Base-by-base conservation (phyloP, 2,888 invertebrate genomes). In the Rhingia campestris region DNA sequence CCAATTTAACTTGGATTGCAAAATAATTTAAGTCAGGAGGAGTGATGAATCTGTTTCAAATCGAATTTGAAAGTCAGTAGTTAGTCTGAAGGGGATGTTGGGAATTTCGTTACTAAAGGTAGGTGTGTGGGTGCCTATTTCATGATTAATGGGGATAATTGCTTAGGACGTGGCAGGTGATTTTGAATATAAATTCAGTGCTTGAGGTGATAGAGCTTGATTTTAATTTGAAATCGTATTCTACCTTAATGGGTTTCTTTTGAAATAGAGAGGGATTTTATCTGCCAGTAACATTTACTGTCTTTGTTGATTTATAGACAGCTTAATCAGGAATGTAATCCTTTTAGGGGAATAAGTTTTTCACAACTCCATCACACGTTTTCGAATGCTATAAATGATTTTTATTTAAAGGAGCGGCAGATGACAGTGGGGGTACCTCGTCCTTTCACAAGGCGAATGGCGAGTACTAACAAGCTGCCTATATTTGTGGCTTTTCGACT, bases 31-130 rank as follows among this genome's bases (percentile, higher is more conserved):
- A 61, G 33, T 45, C 30, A 6, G 5, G 22, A 35, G 10, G 6
- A 47, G 76, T 61, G 76, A 76, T 69, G 59, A 43, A 76, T 54
- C 12, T 33, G 45, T 51, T 30, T 67, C 22, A 58, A 75, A 75
- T 75, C 59, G 67, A 45, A 53, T 61, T 7, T 32, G 59, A 22
- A 6, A 66, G 47, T 45, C 30, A 2, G 12, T 14, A 12, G 3
- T n/a, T 5, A 12, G 6, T 12, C 43, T 45, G 53, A n/a, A 14
- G n/a, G 10, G 67, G 54, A 43, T 43, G 43, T 43, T 30, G 39
- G 30, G 22, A 14, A 37, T n/a, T 22, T 64, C 22, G 14, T 12
- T 37, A 3, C 49, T 22, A 30, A 22, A 10, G 10, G 1, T 9
- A 49, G 12, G 2, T 33, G 47, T 3, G 47, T 35, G 47, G 0